Base-by-base conservation (phyloP, 2,113 vertebrate genomes). In the Nothoprocta pentlandii region DNA sequence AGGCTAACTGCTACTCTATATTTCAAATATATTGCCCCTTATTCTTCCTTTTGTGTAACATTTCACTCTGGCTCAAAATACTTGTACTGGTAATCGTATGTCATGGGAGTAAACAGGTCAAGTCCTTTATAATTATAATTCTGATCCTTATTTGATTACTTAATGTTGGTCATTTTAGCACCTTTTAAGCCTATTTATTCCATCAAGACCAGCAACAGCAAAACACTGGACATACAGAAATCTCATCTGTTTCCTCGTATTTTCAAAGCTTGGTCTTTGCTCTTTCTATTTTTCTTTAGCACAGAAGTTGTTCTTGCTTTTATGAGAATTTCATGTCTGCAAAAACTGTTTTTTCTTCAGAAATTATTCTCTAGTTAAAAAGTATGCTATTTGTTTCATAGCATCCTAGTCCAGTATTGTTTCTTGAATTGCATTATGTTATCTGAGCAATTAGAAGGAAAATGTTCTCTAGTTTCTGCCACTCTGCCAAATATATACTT, bases 391-490 rank as follows among this genome's bases (percentile, higher is more conserved):
- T 69, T 75, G 9, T 73, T 75, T 80, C 39, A 26, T n/a, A 64
- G 4, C 21, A 3, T 68, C 68, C 34, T 61, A 85, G 42, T 77
- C 39, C 49, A 28, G 16, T 49, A 58, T 67, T 12, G 26, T 73
- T 89, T 89, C 59, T 69, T 87, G 71, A 80, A 71, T 64, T 34
- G 6, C 11, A 36, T 81, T 47, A 5, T 34, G 10, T 49, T 93
- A 73, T 53, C 34, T 90, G 34, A 84, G 47, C 28, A 69, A 87
- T 85, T 90, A 94, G 28, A n/a, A 61, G 77, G 59, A 89, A 88
- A 80, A 16, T 16, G 7, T 62, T 87, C 59, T 34, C 70, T 39
- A 47, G 19, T 54, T 87, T 85, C 63, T 90, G 21, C 64, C 28
- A 61, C 22, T 41, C 73, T 91, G 69, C 34, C 66, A 93, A 76